Evolutionary conservation across 2,113 vertebrate genomes (phyloP), one percentile per base, ranked within the genome.

Genomic region (Onychorhynchus coronatus): DNA sequence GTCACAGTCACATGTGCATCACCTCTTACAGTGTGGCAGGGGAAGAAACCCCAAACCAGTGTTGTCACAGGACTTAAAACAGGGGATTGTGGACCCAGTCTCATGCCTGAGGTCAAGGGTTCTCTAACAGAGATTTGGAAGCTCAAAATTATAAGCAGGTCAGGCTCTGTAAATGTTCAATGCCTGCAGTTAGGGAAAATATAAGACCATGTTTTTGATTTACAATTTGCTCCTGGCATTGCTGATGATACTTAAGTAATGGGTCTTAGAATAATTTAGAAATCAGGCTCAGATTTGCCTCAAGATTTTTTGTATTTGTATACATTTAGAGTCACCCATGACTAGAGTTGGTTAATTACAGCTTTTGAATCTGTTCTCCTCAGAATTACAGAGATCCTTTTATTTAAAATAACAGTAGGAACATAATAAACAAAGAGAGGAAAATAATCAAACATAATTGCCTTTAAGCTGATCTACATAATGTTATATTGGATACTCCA

Each of bases 361-460:
- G 46, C 24, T 87, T 94, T 90, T 93, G 37, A 90, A 61, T 93
- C 30, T 76, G 41, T 79, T 79, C 2, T 6, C 10, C 49, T 87
- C 55, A 71, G 72, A 67, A 67, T 41, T 71, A 35, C 46, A 76
- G 75, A 91, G 46, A 79, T 61, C 13, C 13, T 85, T 95, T 66
- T 77, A 76, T 88, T 96, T 93, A 74, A 94, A 94, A 53, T 66
- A 91, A 73, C 33, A 83, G 67, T 70, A 71, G 33, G 56, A 94
- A 53, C 52, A 85, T 71, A 93, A 83, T 80, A 88, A 91, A 93
- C 7, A 66, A 86, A 84, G 42, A 59, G 22, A 90, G 19, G 55
- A 83, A 88, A 88, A 88, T 80, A 91, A 91, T 59, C n/a, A 95
- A 91, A 90, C 11, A 21, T 28, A 83, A 70, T 27, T 91, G 55